Percentiles rank a stretch among this genome's conserved stretches.
Evolutionary conservation across 2,888 invertebrate genomes (phyloP).

Genomic region (Dicranocentrus wangi): DNA sequence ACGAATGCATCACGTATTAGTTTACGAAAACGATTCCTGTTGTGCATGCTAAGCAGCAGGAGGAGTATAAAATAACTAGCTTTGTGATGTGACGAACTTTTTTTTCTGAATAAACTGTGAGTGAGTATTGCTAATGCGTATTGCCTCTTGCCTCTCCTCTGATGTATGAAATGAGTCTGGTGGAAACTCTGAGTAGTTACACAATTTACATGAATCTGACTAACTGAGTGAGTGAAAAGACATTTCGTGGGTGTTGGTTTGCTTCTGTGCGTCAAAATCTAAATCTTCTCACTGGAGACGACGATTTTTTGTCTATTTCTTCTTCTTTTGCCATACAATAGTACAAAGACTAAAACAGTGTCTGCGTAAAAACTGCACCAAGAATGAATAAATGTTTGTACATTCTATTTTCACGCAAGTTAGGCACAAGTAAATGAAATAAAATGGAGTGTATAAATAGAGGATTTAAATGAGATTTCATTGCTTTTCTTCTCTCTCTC

Average conservation of each 20-base stretch:
- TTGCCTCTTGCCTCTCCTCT: conserved; percentile 27
- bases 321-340: neutral
- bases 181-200: conserved; percentile 6
- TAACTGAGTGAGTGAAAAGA: conserved; percentile 44
- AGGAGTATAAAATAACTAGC: conserved; percentile 26
- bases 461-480: conserved; percentile 66
- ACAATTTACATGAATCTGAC: conserved; percentile 29
- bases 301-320: conserved; percentile 15
- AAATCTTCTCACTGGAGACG: conserved; percentile 39
- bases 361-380: neutral
- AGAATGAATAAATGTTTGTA: conserved; percentile 55
- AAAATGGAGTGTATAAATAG: conserved; percentile 64
- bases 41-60: conserved; percentile 32
- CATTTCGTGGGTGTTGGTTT: conserved; percentile 44
- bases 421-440: conserved; percentile 63
- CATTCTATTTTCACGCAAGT: conserved; percentile 64
- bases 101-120: conserved; percentile 28
- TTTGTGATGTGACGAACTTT: conserved; percentile 38
- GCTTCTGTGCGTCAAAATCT: conserved; percentile 39
- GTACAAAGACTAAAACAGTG: conserved; percentile 17
- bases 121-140: too few relatives aligned
- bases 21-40: conserved; percentile 1
- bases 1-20: conserved; percentile 9
- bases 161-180: conserved; percentile 31
- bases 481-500: conserved; percentile 48